phyloP scores from a whole-genome alignment of 2,113 vertebrate genomes.

The Mus pahari region DNA sequence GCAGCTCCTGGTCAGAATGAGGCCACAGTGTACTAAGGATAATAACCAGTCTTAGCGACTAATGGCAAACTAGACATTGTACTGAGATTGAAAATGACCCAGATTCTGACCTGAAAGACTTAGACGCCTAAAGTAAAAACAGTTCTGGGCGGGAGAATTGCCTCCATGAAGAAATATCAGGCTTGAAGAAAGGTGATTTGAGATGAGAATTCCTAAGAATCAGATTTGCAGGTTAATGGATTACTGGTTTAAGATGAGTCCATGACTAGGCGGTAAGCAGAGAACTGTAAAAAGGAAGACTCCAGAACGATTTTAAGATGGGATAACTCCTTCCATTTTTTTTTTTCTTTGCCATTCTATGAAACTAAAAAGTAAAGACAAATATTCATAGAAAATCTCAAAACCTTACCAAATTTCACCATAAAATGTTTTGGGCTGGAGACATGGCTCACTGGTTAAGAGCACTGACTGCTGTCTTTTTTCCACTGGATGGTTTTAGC shows the following conservation, averaged over 20 bases:
- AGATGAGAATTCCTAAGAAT: conserved; percentile 14
- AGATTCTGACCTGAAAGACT: neutral
- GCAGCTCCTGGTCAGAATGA: neutral
- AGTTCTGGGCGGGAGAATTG: neutral
- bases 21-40: neutral
- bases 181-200: neutral
- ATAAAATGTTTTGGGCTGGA: conserved; percentile 22
- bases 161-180: neutral
- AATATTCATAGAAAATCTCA: neutral
- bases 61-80: neutral
- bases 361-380: conserved; percentile 36
- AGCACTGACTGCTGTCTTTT: no score
- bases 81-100: neutral
- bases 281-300: neutral
- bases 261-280: neutral
- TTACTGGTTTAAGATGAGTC: neutral
- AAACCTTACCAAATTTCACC: neutral
- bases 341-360: neutral
- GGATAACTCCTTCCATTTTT: neutral
- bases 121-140: neutral
- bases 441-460: no score
- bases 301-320: neutral
- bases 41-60: neutral
- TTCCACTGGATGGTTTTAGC: no score
- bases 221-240: neutral